These are phyloP conservation scores for Podargus strigoides DNA, from an alignment of 2,797 vertebrate species.

Conservation along the genomic window DNA sequence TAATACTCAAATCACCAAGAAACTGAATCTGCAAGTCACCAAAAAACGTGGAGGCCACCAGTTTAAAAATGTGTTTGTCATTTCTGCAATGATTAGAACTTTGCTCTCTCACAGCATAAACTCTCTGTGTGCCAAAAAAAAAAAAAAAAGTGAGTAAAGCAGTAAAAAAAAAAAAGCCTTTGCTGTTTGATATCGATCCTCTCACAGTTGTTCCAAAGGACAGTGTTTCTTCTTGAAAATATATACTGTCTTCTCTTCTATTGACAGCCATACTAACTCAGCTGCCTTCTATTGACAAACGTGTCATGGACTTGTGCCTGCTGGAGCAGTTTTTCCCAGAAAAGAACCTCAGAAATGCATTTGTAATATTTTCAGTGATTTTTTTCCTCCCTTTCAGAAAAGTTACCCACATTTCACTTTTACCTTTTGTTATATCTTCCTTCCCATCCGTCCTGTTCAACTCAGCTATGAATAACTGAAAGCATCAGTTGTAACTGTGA, in stretches of 20 bases:
- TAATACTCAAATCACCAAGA: neutral
- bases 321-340: neutral
- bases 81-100: neutral
- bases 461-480: neutral
- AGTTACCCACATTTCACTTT: neutral
- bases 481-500: neutral
- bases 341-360: neutral
- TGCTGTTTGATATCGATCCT: neutral
- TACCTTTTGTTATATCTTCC: neutral
- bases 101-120: neutral
- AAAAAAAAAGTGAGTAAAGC: neutral
- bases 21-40: neutral
- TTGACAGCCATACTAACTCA: conserved; percentile 2
- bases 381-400: neutral
- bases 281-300: neutral
- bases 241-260: neutral
- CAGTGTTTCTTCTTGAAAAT: conserved; percentile 3
- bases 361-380: neutral
- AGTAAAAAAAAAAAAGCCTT: neutral
- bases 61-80: neutral
- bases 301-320: neutral
- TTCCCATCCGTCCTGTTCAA: neutral
- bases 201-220: neutral
- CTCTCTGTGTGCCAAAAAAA: neutral
- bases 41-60: neutral